Base-by-base conservation (phyloP, 2,888 invertebrate genomes). In the Leucozona laternaria region DNA sequence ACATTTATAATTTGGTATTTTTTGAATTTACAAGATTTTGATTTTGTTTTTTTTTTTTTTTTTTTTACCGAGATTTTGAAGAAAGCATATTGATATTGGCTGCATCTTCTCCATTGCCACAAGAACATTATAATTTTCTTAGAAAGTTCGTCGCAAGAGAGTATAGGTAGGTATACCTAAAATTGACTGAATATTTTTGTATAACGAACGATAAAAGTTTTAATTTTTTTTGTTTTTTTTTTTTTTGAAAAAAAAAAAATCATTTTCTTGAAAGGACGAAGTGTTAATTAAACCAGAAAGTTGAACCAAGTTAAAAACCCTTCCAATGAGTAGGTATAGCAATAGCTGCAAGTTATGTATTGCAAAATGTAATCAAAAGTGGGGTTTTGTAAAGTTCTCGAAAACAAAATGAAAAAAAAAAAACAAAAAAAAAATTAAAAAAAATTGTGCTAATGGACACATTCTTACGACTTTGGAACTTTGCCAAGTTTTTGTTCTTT, bases 401-500 rank as follows among this genome's bases (percentile, higher is more conserved):
- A 13, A 20, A 31, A 31, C 31, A 31, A 31, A 31, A 8, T 8
- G 8, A 45, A 37, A 45, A 53, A 25, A 68, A 64, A 62, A 68
- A n/a, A 2, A 37, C 20, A 66, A 55, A 71, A 71, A 79, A 53
- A 50, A 83, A 64, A 57, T 31, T 64, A 72, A 66, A 62, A 55
- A 45, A 75, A 75, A 70, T 25, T 64, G 60, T 75, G 55, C 79
- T 84, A 79, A 79, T 84, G 84, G 84, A 79, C 84, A 84, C 48
- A 76, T 76, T 75, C 75, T 55, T 84, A 66, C 40, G 66, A 72
- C 71, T 68, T 84, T 84, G 84, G 75, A 84, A 71, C 71, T 43
- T 57, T 79, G 84, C 84, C 84, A 84, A 75, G 57, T 76, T 66
- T 79, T 55, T 79, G 70, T 84, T 64, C 84, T 79, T 75, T 17